Evolutionary conservation across 1,140 invertebrate species (phyloP), one percentile per base, ranked within the genome.

Genomic region (Drosophila kohkoa): DNA sequence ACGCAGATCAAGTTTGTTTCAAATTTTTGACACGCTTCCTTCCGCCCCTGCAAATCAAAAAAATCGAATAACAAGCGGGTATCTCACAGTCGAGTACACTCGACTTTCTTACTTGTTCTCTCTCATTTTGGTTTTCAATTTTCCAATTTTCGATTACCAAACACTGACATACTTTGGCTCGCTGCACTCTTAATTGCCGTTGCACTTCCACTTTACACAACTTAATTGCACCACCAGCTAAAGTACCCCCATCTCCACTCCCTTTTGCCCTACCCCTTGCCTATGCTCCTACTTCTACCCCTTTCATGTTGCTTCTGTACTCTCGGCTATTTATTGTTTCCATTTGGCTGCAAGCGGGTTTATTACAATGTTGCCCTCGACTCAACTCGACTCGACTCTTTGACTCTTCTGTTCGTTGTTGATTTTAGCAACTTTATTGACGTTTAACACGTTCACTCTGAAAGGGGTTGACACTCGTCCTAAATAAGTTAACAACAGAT

Each of bases 361-460:
- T 60, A 72, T 66, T 72, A 60, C 32, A 30, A 13, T 5, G 20
- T 58, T 60, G 28, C 63, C 62, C 16, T 13, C 32, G 10, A 32
- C n/a, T 54, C 15, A 15, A 4, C 20, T 20, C 13, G 35, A 54
- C 11, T 20, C 20, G 20, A 20, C 16, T 62, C 46, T 28, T 45
- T 13, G 15, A 4, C 20, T 13, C 20, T 63, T 16, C 30, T 43
- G 15, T 45, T 79, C 48, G 71, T 77, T 87, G 83, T 82, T 88
- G 82, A 87, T 88, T 88, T 87, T 87, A 76, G 83, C 83, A 87
- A 88, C 73, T 82, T 82, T 80, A 88, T 88, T 88, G 83, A 87
- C 83, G 77, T 88, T 87, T 87, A 87, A 83, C 83, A 88, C 83
- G 73, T 87, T 73, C 6, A 54, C 60, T 77, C 20, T 25, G 3